phyloP scores from a whole-genome alignment of 2,888 invertebrate species.

The Drosophila formosana region DNA sequence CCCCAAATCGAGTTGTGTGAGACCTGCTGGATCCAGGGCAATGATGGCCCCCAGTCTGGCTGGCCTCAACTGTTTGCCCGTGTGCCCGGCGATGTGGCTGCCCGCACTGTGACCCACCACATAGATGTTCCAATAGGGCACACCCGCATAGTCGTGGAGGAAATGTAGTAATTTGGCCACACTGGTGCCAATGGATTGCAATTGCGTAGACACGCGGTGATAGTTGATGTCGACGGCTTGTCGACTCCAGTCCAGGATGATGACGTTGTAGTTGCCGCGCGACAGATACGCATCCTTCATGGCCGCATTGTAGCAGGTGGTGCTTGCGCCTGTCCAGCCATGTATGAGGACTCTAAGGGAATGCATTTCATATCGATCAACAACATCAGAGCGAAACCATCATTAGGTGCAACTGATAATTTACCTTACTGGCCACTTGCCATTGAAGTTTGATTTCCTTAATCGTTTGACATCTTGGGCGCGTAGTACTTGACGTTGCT shows the following conservation, averaged over 20 bases:
- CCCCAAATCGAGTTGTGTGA: slow-evolving; percentile 71
- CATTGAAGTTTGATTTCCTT: slow-evolving; percentile 74
- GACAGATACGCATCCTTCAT: slow-evolving; percentile 81
- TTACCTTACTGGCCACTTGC: slow-evolving; percentile 81
- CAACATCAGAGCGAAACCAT: too few species aligned
- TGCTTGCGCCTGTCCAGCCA: slow-evolving; percentile 81
- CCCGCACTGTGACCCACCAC: slow-evolving; percentile 85
- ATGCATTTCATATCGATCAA: not conserved
- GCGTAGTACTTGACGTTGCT: slow-evolving; percentile 63
- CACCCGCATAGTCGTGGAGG: slow-evolving; percentile 66
- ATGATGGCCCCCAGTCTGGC: slow-evolving; percentile 75
- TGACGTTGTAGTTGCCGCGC: slow-evolving; percentile 79
- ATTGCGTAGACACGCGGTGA: slow-evolving; percentile 72
- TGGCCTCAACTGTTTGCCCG: slow-evolving; percentile 73
- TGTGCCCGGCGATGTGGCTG: slow-evolving; percentile 82
- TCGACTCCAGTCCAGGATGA: slow-evolving; percentile 83
- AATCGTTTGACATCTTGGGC: slow-evolving; percentile 66
- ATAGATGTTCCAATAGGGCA: slow-evolving; percentile 71
- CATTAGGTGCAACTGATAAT: slow-evolving; percentile 17
- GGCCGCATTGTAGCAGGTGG: slow-evolving; percentile 78
- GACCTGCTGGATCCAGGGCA: slow-evolving; percentile 84
- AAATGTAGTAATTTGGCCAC: slow-evolving; percentile 79
- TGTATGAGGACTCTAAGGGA: slow-evolving; percentile 73
- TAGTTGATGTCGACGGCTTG: slow-evolving; percentile 77
- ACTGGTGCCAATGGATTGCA: slow-evolving; percentile 72